Evolutionary conservation across 23 tunicate species (phyloP), one percentile per base, ranked within the genome.

Genomic region (Styela plicata): DNA sequence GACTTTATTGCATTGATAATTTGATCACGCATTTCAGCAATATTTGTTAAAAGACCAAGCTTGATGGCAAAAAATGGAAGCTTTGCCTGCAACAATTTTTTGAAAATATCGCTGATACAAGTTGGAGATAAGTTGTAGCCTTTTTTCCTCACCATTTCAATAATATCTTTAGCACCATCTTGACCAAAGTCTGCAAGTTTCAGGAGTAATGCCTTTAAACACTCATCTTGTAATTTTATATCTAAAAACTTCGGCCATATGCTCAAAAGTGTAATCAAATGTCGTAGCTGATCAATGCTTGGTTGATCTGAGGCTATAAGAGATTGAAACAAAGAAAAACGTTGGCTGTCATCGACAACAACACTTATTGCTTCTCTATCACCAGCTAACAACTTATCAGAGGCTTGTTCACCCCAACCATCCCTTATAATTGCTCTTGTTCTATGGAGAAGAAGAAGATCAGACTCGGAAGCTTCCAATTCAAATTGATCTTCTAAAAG

Each of bases 321-420:
- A 26, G 22, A 36, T 25, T 53, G 26, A 44, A 76, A 76, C 36
- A 76, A 26, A 44, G 2, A 0, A 44, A 24, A 24, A 24, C 81
- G 67, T 29, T 52, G 18, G 28, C 22, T 28, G 21, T 76, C 81
- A 20, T 52, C 24, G 0, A 67, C 24, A 30, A 76, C 30, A 67
- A 67, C 24, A 25, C 31, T 29, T 17, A 29, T 29, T 17, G 22
- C 22, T 24, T 44, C 81, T 33, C 21, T n/a, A 23, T 24, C 31
- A 85, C 89, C 89, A 16, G 32, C 53, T 19, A 86, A 61, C 2
- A 70, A 52, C 16, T 70, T n/a, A 17, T 80, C 64, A 22, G 78
- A 84, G 3, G 31, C 26, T 32, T 80, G 80, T 24, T 70, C 85
- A 30, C 85, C 85, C 90, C 90, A 86, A 0, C 84, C 83, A 53